Evolutionary conservation across 2,888 invertebrate genomes (phyloP), one percentile per base, ranked within the genome.

Genomic region (Biston betularia): DNA sequence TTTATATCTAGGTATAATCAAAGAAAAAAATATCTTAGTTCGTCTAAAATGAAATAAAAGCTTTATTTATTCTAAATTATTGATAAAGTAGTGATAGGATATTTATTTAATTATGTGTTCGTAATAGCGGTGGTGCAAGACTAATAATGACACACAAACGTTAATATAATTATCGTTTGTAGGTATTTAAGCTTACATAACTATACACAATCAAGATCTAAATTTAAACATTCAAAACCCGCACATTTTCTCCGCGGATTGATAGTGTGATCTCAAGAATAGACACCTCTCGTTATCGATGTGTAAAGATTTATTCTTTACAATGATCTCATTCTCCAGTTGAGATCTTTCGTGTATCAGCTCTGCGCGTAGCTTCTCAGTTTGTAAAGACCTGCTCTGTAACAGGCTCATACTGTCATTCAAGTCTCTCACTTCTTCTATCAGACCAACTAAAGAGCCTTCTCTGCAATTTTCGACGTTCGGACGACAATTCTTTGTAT

Each of bases 401-500:
- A 93, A 72, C 40, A 93, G 68, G 74, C 85, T 89, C 89, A 90
- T 88, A 46, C 90, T 89, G 8, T 90, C 84, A 62, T 93, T 93
- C 59, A 93, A 75, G 69, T 92, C 92, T 55, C 87, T 85, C 0
- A 93, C 89, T 81, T 93, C 93, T 48, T 93, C 90, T 12, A 93
- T 89, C 42, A 93, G 66, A 3, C 89, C 88, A 1, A 92, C 75
- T 3, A 93, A 59, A 4, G 93, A 92, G 0, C 93, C 93, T 75
- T 93, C 93, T 53, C 93, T 83, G 48, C 93, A 93, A 70, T 92
- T 93, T 75, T 93, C 93, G 0, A 92, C 86, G 46, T 90, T 87
- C 0, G 93, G 93, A 15, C 93, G 80, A 46, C 84, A 83, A 60
- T 83, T 88, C 68, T 93, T 93, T 33, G 86, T 87, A 70, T 93